Evolutionary conservation across 2,797 vertebrate genomes (phyloP).

Genomic region (Syndactyla subalaris): DNA sequence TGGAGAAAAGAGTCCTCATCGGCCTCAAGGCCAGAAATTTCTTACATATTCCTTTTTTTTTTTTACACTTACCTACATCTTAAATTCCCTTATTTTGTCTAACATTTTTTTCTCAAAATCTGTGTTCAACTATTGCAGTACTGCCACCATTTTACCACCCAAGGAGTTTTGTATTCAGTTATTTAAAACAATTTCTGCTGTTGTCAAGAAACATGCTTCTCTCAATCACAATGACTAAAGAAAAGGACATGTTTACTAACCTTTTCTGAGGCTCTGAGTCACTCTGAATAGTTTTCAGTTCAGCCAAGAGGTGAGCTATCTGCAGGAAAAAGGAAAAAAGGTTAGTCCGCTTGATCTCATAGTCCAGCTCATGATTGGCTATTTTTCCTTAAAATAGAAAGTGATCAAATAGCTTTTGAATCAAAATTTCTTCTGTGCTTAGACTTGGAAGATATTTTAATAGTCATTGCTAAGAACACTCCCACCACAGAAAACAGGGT

Average conservation of each 20-base stretch:
- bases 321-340: constrained; percentile 43
- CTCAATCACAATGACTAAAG: background rate
- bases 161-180: background rate
- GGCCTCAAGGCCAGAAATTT: background rate
- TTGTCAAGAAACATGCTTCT: background rate
- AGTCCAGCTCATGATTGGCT: background rate
- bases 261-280: constrained; percentile 84
- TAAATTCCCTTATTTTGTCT: background rate
- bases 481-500: background rate
- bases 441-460: background rate
- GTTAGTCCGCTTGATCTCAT: background rate
- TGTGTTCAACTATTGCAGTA: background rate
- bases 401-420: background rate
- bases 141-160: background rate
- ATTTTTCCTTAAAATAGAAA: background rate
- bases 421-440: background rate
- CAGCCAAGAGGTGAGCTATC: constrained; percentile 86
- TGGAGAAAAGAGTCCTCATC: background rate
- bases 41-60: background rate
- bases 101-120: background rate
- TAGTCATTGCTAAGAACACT: background rate
- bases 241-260: constrained; percentile 65
- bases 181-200: background rate
- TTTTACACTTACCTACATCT: background rate
- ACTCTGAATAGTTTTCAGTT: constrained; percentile 82